phyloP scores from a whole-genome alignment of 2,888 invertebrate species.

The Dysmachus trigonus region DNA sequence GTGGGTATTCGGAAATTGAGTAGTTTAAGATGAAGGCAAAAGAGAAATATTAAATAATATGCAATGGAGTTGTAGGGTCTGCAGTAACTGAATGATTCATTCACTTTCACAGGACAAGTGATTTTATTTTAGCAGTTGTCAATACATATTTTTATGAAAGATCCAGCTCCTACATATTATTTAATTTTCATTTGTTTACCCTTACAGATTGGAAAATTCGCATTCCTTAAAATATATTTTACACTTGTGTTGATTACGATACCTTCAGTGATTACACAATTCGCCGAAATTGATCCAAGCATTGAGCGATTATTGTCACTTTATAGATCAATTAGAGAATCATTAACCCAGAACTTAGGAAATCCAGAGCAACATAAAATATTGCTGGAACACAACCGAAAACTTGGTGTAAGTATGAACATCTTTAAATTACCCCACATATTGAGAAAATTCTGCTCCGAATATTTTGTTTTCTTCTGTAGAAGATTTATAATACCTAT shows the following conservation, averaged over 20 bases:
- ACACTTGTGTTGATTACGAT: neutral
- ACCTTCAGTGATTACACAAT: neutral
- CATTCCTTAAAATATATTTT: neutral
- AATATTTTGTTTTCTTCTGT: no score
- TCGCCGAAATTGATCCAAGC: neutral
- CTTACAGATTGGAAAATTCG: neutral
- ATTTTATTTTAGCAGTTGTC: no score
- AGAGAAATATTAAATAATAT: no score
- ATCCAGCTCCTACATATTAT: neutral
- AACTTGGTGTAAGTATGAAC: neutral
- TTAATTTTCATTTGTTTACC: neutral
- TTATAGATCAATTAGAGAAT: neutral
- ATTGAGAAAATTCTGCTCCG: no score
- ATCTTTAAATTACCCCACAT: neutral
- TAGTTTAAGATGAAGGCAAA: no score
- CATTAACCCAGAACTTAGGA: neutral
- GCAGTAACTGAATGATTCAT: no score
- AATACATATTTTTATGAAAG: no score
- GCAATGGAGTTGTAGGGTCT: no score
- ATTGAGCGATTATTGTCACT: neutral
- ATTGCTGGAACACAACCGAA: neutral
- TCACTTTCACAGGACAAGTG: no score
- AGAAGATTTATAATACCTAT: no score
- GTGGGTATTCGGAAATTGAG: no score
- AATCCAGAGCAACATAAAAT: neutral